These are phyloP conservation scores for Actinernus sp. DNA, from an alignment of 92 coral and sea anemone genomes.

Conservation along the genomic window DNA sequence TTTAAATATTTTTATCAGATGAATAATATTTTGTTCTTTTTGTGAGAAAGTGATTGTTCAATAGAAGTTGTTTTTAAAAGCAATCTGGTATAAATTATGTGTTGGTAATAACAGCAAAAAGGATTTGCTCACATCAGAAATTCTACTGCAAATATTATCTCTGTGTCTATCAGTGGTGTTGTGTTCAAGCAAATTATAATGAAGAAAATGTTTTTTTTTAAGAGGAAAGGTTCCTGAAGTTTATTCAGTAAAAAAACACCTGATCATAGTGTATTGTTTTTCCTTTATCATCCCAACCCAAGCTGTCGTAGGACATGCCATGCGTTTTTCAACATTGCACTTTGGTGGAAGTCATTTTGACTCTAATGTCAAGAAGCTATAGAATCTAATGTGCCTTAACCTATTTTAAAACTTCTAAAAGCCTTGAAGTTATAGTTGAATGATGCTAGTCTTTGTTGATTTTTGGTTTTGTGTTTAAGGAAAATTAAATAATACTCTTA, in stretches of 20 bases:
- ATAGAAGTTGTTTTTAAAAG: slow-evolving; percentile 6
- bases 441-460: slow-evolving; percentile 13
- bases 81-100: no score
- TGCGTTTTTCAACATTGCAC: background rate
- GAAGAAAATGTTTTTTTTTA: slow-evolving; percentile 17
- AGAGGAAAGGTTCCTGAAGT: slow-evolving; percentile 10
- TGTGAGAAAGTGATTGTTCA: slow-evolving; percentile 10
- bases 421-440: background rate
- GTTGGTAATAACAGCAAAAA: no score
- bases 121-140: no score
- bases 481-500: slow-evolving; percentile 21
- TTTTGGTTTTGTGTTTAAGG: slow-evolving; percentile 30
- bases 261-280: slow-evolving; percentile 11
- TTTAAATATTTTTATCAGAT: background rate
- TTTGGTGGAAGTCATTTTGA: background rate
- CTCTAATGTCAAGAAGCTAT: background rate
- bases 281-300: slow-evolving; percentile 33
- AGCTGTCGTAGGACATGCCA: slow-evolving; percentile 5
- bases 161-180: no score
- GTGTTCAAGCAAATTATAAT: slow-evolving; percentile 7
- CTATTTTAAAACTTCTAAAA: background rate
- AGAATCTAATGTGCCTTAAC: background rate
- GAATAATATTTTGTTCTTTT: slow-evolving; percentile 11
- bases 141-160: no score
- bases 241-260: slow-evolving; percentile 36